A percentile compares a stretch with the other conserved stretches of the same genome.
These are phyloP conservation scores for Hirundo rustica DNA, from an alignment of 2,797 vertebrate species.

Conservation along the genomic window DNA sequence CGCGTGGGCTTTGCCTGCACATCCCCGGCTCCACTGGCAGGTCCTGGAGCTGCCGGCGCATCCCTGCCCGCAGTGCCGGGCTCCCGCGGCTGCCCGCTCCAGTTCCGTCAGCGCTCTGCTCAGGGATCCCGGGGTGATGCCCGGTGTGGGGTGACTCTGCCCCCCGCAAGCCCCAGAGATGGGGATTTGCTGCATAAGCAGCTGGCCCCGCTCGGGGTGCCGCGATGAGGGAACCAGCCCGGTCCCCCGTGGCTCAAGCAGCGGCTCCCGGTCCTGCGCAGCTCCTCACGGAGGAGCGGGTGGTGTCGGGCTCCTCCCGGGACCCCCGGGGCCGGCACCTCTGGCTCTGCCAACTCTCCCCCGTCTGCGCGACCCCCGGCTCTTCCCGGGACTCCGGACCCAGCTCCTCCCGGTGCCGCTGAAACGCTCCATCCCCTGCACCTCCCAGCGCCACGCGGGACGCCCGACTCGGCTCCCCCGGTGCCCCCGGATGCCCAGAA, in stretches of 20 bases:
- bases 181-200: neutral
- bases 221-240: neutral
- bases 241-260: fast-evolving
- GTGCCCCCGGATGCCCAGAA: neutral
- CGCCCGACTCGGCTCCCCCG: neutral
- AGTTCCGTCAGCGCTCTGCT: fast-evolving
- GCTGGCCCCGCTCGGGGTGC: neutral
- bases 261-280: neutral
- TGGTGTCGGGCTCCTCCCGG: neutral
- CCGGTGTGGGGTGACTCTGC: neutral
- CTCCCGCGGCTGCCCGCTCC: neutral
- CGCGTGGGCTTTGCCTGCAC: neutral
- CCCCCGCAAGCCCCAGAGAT: fast-evolving
- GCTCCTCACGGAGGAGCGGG: neutral
- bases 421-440: neutral
- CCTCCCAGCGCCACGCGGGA: neutral
- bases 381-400: neutral
- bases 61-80: fast-evolving
- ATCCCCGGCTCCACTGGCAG: fast-evolving
- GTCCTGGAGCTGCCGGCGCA: neutral
- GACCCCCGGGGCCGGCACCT: neutral
- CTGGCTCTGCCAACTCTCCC: neutral
- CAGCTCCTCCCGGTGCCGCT: neutral
- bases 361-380: neutral
- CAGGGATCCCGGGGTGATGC: neutral